Base-by-base conservation (phyloP, 2,113 vertebrate species). In the Pantherophis guttatus region DNA sequence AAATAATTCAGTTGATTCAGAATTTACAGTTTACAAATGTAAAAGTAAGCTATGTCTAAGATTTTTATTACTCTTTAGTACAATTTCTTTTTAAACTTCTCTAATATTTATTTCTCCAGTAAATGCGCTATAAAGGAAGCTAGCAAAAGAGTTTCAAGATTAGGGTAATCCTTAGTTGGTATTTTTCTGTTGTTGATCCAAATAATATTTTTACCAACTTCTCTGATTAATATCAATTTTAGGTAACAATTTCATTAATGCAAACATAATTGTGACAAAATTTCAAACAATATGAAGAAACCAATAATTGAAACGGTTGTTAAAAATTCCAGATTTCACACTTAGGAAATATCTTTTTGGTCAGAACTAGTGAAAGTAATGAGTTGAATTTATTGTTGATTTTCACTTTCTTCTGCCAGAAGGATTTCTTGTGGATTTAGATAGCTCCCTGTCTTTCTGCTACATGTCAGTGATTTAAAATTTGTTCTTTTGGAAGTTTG, bases 1-100 rank as follows among this genome's bases (percentile, higher is more conserved):
- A 53, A 97, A 98, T 97, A 98, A 96, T 97, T 96, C 96, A 96
- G 97, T 88, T 98, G 97, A 97, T 98, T 97, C 97, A 48, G 44
- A 48, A 48, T 48, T 48, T 48, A 48, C 44, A 48, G 44, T 48
- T 48, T 48, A 48, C 1, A 48, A 48, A 48, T 48, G 4, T 48
- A 48, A 48, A 48, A 48, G 44, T 48, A 48, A 48, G 44, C 44
- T 48, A 26, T 94, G 39, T 93, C 93, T 86, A 87, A 9, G 7
- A 19, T 5, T 11, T 93, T 95, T 95, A 75, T 92, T 88, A 3
- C 21, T 39, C 91, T 94, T 81, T 53, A 0, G 91, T 93, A 21
- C 23, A 0, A 21, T 10, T 52, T 44, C 3, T 75, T 21, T 87
- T 86, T 12, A 81, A 81, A 81, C 19, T 3, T 93, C 53, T 90